Evolutionary conservation across 2,797 vertebrate genomes (phyloP), one percentile per base, ranked within the genome.

Genomic region (Myotis vivesi): DNA sequence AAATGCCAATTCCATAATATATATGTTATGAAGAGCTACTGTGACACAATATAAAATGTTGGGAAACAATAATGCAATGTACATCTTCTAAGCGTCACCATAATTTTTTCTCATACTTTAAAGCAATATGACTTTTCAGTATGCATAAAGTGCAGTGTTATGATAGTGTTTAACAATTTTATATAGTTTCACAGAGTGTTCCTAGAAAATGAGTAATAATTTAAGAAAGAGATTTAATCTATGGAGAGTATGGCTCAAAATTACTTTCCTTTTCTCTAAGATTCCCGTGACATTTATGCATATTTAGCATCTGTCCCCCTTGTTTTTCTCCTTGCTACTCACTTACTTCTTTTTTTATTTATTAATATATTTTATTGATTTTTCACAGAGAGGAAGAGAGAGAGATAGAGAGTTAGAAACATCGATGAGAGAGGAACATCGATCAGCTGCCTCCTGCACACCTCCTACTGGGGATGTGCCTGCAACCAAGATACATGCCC

Each of bases 1-100:
- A 94, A 93, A 76, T 79, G 33, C 44, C 33, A 85, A 15, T 75
- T 89, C 44, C 66, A 71, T 86, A 95, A 83, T 94, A 95, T 95
- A 91, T 91, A 41, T 41, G 55, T 89, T 77, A 84, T 46, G 69
- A 84, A 95, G 30, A 95, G 49, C 46, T 85, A 25, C 91, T 41
- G 41, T 41, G 89, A 89, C 17, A 82, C 33, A 79, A 66, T 79
- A 57, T 57, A 90, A 95, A 89, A 76, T 66, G 23, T 76, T 81
- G 64, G 76, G 77, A 90, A 87, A 77, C 41, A 95, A 30, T 69
- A 86, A 73, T 12, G 20, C 11, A 16, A 36, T 68, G 38, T 89
- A 71, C 16, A 55, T 89, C 44, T 75, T 95, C 19, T 87, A 77
- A 83, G n/a, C 49, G 41, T 41, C 41, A 69, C 55, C 15, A 77